Evolutionary conservation across 2,888 invertebrate species (phyloP).

Genomic region (Petrolisthes manimaculis): DNA sequence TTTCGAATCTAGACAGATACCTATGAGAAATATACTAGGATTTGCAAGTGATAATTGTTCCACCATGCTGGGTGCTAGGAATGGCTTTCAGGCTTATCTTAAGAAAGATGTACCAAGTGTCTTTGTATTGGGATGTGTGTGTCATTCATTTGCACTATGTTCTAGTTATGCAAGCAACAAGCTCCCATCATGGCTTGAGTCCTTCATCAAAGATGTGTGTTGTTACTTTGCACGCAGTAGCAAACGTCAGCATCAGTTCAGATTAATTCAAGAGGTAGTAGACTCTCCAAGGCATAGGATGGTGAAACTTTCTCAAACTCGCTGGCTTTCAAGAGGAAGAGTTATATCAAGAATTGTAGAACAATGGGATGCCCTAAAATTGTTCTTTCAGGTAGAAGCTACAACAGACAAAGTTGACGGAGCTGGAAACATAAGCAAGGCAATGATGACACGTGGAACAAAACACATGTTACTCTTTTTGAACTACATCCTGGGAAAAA

Average conservation of each 20-base stretch:
- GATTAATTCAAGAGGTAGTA: conserved; percentile 21
- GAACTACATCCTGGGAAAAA: conserved; percentile 11
- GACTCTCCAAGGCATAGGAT: conserved; percentile 19
- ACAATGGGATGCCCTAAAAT: conserved; percentile 24
- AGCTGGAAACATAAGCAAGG: conserved; percentile 10
- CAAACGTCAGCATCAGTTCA: conserved; percentile 21
- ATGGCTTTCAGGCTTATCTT: conserved; percentile 26
- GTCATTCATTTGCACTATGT: conserved; percentile 48
- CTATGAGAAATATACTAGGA: conserved; percentile 32
- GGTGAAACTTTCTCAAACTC: conserved; percentile 42
- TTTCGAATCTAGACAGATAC: conserved; percentile 30
- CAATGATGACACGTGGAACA: conserved; percentile 21
- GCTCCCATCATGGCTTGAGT: conserved; percentile 30
- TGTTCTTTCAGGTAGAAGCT: conserved; percentile 30
- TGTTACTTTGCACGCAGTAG: conserved; percentile 38
- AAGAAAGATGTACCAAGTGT: conserved; percentile 38
- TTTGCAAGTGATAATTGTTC: conserved; percentile 49
- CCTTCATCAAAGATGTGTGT: conserved; percentile 28
- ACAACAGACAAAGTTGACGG: conserved; percentile 27
- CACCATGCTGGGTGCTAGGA: conserved; percentile 32
- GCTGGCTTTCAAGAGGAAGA: conserved; percentile 36
- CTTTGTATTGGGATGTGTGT: conserved; percentile 43
- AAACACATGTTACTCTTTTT: conserved; percentile 33
- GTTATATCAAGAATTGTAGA: conserved; percentile 18
- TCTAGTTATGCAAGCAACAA: conserved; percentile 29